phyloP scores from a whole-genome alignment of 2,888 invertebrate species.

The Nezara viridula region DNA sequence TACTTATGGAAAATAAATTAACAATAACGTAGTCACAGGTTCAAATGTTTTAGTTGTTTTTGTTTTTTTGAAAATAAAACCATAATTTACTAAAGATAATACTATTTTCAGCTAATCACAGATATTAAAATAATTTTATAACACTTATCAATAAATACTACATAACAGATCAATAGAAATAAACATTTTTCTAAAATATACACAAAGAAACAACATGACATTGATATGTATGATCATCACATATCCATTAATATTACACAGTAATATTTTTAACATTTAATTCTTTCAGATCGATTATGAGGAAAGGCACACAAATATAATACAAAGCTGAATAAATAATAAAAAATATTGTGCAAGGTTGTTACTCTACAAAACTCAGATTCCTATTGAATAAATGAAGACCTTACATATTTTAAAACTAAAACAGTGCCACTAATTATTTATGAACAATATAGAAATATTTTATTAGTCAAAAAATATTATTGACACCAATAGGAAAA shows the following conservation, averaged over 20 bases:
- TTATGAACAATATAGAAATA: neutral
- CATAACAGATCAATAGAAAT: constrained; percentile 12
- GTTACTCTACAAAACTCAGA: neutral
- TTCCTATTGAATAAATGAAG: neutral
- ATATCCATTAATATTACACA: constrained; percentile 44
- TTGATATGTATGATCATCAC: constrained; percentile 60
- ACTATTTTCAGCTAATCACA: constrained; percentile 35
- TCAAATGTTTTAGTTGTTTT: neutral
- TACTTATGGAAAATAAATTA: neutral
- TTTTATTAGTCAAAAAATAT: neutral
- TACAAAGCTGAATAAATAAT: neutral
- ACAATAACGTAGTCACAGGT: neutral
- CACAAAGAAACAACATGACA: constrained; percentile 13
- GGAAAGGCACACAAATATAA: constrained; percentile 52
- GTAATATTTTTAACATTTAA: constrained; percentile 21
- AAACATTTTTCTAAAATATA: constrained; percentile 49
- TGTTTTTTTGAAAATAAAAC: neutral
- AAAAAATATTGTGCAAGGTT: constrained; percentile 31
- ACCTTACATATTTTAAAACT: neutral
- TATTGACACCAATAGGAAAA: neutral
- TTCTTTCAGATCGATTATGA: neutral
- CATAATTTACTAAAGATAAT: neutral
- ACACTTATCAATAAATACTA: constrained; percentile 31
- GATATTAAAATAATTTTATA: constrained; percentile 2
- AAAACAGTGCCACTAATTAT: neutral